Evolutionary conservation across 2,888 invertebrate species (phyloP), one percentile per base, ranked within the genome.

Genomic region (Biston betularia): DNA sequence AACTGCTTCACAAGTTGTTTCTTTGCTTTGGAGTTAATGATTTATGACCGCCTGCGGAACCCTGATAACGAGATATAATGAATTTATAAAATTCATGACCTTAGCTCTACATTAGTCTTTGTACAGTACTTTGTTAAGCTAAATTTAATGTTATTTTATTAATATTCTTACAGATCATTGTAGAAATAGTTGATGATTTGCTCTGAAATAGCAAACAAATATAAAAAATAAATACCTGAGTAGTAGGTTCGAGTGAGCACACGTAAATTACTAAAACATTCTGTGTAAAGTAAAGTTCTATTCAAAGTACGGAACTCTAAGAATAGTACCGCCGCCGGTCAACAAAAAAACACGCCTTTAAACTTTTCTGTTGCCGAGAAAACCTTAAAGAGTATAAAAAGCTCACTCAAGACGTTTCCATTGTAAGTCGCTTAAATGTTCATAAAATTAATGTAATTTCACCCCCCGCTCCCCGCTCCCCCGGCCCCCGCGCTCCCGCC

Each of bases 381-480:
- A 63, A 68, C 45, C 38, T 62, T 48, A 34, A 53, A 46, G 57
- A 48, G 71, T 65, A 62, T 72, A 67, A 72, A 73, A 72, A 68
- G 67, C 42, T 57, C 40, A 66, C 71, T 69, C 58, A 57, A 71
- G 64, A 59, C 68, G 64, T 67, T 66, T 71, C 72, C 70, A 76
- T 77, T 68, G 66, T 63, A 73, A 75, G 76, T 77, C 71, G 69
- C 78, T 80, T 82, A 79, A 83, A 77, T 69, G 77, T 68, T 78
- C 78, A 80, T 84, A 77, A 85, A 83, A 81, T 83, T 77, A 80
- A 81, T 82, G 80, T 79, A 73, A 73, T 76, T 76, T 68, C 53
- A 55, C 63, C 69, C 60, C 58, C 54, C 38, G 24, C 33, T 48
- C 42, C 59, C n/a, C 53, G 49, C 24, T 3, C 24, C 24, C 1